Evolutionary conservation across 2,113 vertebrate species (phyloP).

Genomic region (Laterallus jamaicensis): DNA sequence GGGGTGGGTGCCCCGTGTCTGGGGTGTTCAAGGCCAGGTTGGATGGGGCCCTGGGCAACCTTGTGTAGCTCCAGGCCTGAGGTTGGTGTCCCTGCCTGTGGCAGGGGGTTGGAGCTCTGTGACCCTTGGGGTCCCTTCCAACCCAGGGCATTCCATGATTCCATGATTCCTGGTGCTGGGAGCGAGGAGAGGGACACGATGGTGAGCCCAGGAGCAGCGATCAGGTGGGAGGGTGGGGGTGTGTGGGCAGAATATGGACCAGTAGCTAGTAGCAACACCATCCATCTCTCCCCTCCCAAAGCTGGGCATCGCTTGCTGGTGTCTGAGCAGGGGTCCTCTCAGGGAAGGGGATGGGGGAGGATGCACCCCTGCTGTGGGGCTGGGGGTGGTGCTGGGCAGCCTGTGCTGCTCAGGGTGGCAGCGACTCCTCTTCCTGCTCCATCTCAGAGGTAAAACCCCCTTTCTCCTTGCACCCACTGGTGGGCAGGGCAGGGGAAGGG

Average conservation of each 20-base stretch:
- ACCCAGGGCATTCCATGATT: no score
- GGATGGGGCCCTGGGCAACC: no score
- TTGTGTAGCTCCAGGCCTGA: no score
- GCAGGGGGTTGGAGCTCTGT: no score
- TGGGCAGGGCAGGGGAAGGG: no score
- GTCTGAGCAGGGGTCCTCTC: accelerated
- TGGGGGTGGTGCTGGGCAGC: not conserved
- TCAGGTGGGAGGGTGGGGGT: not conserved
- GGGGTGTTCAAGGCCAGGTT: no score
- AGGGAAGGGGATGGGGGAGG: not conserved
- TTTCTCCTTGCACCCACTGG: accelerated
- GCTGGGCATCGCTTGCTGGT: not conserved
- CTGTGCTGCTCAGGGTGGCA: not conserved
- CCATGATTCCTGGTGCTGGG: not conserved
- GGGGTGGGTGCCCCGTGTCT: no score
- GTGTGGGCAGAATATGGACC: not conserved
- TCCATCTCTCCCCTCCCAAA: not conserved
- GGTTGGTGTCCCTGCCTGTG: no score
- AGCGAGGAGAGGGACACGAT: not conserved
- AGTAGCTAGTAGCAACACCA: not conserved
- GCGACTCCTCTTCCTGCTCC: not conserved
- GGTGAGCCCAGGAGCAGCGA: not conserved
- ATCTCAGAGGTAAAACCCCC: not conserved
- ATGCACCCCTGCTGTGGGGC: no score
- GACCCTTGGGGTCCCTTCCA: no score